A percentile compares a stretch with the other conserved stretches of the same genome.
Conservation (phyloP, 2,888 invertebrate species). For the Scaptomyza cyrtandrae region DNA sequence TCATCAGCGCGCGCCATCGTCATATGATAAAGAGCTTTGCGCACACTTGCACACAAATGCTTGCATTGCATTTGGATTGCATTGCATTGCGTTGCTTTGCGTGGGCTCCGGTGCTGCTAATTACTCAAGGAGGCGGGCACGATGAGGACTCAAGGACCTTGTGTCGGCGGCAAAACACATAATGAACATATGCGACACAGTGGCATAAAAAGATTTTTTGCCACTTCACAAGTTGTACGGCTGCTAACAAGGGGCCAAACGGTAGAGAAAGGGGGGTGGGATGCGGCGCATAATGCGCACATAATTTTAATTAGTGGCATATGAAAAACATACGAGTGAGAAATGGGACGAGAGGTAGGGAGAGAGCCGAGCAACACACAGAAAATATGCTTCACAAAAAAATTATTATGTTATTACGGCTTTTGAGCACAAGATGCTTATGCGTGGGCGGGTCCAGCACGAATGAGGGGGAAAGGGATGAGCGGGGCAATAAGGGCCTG, state of each 20-base stretch:
- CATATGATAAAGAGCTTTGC: constrained; percentile 58
- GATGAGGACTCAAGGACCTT: constrained; percentile 64
- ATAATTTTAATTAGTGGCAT: constrained; percentile 76
- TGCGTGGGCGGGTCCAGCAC: constrained; percentile 51
- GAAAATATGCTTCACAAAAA: constrained; percentile 43
- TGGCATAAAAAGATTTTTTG: constrained; percentile 71
- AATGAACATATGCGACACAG: constrained; percentile 75
- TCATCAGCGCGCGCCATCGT: constrained; percentile 53
- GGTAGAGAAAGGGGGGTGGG: too few relatives aligned
- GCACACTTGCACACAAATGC: constrained; percentile 50
- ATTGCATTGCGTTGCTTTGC: constrained; percentile 41
- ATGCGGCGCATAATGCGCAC: constrained; percentile 46
- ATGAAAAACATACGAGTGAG: constrained; percentile 43
- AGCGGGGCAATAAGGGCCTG: constrained; percentile 14
- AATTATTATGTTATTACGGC: constrained; percentile 71
- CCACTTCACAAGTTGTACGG: constrained; percentile 48
- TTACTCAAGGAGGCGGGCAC: constrained; percentile 71
- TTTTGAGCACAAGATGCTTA: constrained; percentile 66
- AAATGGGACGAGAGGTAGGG: background rate
- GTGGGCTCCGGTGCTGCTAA: constrained; percentile 66
- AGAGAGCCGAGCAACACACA: constrained; percentile 16
- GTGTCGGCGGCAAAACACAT: constrained; percentile 69
- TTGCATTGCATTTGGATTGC: constrained; percentile 54
- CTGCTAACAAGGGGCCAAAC: background rate
- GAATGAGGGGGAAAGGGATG: background rate